Evolutionary conservation across 2,113 vertebrate species (phyloP), one percentile per base, ranked within the genome.

Genomic region (Muntiacus muntjak): DNA sequence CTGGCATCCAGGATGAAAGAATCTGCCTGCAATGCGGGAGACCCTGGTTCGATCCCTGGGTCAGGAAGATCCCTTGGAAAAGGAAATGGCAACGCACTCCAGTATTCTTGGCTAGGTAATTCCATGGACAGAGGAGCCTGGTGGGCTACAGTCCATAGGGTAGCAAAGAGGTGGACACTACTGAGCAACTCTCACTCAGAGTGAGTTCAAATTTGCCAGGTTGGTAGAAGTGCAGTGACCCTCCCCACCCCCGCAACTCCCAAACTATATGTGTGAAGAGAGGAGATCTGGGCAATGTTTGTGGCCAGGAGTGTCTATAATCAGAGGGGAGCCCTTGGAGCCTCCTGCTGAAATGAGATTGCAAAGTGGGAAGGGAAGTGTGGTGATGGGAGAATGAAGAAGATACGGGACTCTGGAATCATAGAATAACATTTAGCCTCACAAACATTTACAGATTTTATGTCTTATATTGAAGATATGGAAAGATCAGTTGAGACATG

Each of bases 231-330:
- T 87, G 54, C 21, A 54, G 30, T 90, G 71, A 26, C 40, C 2
- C 17, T n/a, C 9, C 1, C 0, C 33, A n/a, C 7, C 2, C 25
- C 52, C 9, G 1, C 17, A 0, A 2, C n/a, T 36, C n/a, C 13
- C 33, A 55, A 43, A 16, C 5, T 12, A 0, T 91, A 23, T 91
- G 9, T 47, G 0, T 91, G 55, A 28, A 87, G 47, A 40, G 21
- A 91, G 57, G 30, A 10, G 30, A 67, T 43, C 17, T 76, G 43
- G 54, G 6, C 58, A 52, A 23, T 54, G 16, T 82, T 57, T 78
- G 19, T 52, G n/a, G 40, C n/a, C 67, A 45, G n/a, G 23, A 64
- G 33, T 7, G 2, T 45, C 64, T 86, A 23, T 86, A 28, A 90
- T 78, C 4, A 0, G 89, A 89, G 86, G 43, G 47, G 43, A 60